Percentiles rank a stretch among this genome's conserved stretches.
Conservation (phyloP, 2,113 vertebrate genomes). For the Oxyura jamaicensis region DNA sequence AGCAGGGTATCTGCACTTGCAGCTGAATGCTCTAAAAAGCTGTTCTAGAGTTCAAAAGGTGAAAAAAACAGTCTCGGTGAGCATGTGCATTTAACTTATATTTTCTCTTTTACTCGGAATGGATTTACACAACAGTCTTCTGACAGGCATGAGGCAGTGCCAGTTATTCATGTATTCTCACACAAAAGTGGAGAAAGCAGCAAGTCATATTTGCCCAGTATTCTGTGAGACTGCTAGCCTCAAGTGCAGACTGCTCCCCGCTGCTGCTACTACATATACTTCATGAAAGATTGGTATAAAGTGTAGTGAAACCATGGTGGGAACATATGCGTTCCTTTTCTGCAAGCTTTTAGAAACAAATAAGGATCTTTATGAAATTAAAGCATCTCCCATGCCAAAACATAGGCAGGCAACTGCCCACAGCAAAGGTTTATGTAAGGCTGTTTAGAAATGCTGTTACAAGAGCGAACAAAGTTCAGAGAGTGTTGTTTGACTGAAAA, state of each 20-base stretch:
- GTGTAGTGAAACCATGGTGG: not conserved
- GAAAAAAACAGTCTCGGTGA: slow-evolving; percentile 25
- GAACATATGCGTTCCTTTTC: not conserved
- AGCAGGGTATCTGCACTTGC: not conserved
- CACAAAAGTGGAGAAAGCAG: not conserved
- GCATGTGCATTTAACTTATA: slow-evolving; percentile 3
- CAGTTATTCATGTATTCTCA: not conserved
- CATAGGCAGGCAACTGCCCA: not conserved
- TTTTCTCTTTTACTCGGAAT: slow-evolving; percentile 3
- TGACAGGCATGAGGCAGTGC: slow-evolving; percentile 14
- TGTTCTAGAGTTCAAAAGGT: slow-evolving; percentile 30
- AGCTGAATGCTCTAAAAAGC: not conserved
- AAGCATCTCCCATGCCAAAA: not conserved
- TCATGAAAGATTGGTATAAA: not conserved
- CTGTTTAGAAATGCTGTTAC: not conserved
- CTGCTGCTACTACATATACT: slow-evolving; percentile 49
- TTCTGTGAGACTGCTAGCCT: slow-evolving; percentile 50
- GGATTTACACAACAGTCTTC: slow-evolving; percentile 36
- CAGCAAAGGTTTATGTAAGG: not conserved
- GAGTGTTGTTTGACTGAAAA: not conserved
- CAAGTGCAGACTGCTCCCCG: slow-evolving; percentile 40
- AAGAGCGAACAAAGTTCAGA: not conserved
- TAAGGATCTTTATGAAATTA: not conserved
- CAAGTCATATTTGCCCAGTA: not conserved
- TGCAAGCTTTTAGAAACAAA: not conserved